Conservation (phyloP, 2,888 invertebrate genomes). For the Dynastes tityus region DNA sequence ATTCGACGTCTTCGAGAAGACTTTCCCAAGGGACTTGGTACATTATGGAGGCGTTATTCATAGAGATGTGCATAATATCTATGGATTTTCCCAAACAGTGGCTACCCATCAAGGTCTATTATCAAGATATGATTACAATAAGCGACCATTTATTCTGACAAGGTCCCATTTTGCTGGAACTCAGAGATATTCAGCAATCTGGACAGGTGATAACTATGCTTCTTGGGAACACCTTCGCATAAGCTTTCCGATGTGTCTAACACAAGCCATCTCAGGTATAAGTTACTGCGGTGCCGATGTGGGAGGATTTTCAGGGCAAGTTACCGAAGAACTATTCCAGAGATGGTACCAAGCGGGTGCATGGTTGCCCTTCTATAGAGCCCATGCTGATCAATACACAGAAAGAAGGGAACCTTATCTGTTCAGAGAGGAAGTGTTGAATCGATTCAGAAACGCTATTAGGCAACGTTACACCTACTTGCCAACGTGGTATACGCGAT, state of each 20-base stretch:
- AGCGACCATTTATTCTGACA: constrained; percentile 90
- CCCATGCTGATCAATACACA: constrained; percentile 95
- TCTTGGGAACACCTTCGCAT: constrained; percentile 92
- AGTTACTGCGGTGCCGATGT: constrained; percentile 95
- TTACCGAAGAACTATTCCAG: constrained; percentile 87
- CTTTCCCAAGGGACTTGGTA: constrained; percentile 84
- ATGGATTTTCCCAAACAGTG: constrained; percentile 80
- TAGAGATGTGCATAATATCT: constrained; percentile 95
- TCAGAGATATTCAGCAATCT: constrained; percentile 90
- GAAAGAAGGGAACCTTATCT: constrained; percentile 97
- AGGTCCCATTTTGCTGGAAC: constrained; percentile 91
- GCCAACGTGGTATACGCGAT: constrained; percentile 92
- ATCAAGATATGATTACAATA: constrained; percentile 75
- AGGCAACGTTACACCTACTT: constrained; percentile 88
- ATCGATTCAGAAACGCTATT: constrained; percentile 70
- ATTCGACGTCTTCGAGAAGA: constrained; percentile 96
- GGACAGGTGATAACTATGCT: constrained; percentile 97
- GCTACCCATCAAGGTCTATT: constrained; percentile 77
- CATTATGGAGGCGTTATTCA: constrained; percentile 80
- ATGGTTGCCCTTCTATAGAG: constrained; percentile 95
- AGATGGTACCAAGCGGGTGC: constrained; percentile 92
- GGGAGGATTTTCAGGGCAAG: constrained; percentile 94
- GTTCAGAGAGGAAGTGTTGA: constrained; percentile 80
- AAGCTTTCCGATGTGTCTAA: constrained; percentile 91
- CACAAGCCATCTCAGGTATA: constrained; percentile 85